Base-by-base conservation (phyloP, 2,113 vertebrate species). In the Melanocharis versteri region DNA sequence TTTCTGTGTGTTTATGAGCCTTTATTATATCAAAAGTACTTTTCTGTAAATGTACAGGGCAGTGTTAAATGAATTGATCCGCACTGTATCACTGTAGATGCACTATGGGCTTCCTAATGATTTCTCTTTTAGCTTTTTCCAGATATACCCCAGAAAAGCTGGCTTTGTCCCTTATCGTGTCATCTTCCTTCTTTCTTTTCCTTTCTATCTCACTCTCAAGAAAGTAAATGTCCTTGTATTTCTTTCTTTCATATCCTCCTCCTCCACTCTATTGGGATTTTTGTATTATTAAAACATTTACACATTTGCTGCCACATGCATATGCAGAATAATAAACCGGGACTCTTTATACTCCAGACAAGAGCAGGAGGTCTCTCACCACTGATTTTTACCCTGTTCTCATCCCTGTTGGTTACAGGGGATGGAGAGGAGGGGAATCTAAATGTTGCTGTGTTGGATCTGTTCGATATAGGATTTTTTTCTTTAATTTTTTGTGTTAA, bases 41-140 rank as follows among this genome's bases (percentile, higher is more conserved):
- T 99, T 99, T 99, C 98, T 98, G 98, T 98, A 99, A 99, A 99
- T 99, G 99, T 99, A 98, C 98, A 98, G 99, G 98, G 98, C 99
- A 99, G 98, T 98, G 98, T 98, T 98, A 99, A 99, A 99, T 99
- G 99, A 99, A 99, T 99, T 99, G 99, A 99, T 99, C 99, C 98
- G 61, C 98, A 98, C 98, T 98, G 98, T 98, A 98, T 98, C 98
- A 78, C 96, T 90, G 86, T 50, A 95, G 97, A 94, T 97, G 97
- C 98, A 97, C 98, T 97, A 76, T 98, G 98, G 98, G 98, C 98
- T 98, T 98, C 97, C 98, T 99, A 98, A 99, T 99, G 98, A 98
- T 98, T 98, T 97, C 96, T 96, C 94, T 96, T 91, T 87, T 87
- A 94, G 96, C 95, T 97, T 97, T 96, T 97, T 96, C 96, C 92